Percentiles rank a stretch among this genome's conserved stretches.
phyloP scores from a whole-genome alignment of 2,113 vertebrate species.

The Bos indicus region DNA sequence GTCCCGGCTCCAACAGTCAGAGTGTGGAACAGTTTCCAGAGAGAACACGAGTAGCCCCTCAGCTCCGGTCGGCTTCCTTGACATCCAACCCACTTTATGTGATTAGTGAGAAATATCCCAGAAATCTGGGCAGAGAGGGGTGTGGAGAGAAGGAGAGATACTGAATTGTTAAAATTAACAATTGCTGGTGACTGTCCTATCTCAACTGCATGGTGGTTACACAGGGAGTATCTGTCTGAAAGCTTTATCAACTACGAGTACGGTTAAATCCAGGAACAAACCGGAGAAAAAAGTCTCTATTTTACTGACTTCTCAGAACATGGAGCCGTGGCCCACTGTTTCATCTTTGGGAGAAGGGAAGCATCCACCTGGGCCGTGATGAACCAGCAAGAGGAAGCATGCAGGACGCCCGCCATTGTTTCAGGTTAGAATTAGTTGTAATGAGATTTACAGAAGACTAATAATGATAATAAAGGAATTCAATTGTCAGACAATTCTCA shows the following conservation, averaged over 20 bases:
- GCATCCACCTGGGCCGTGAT: fast-evolving
- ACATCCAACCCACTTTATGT: conserved; percentile 90
- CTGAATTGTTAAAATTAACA: background rate
- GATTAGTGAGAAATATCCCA: conserved; percentile 87
- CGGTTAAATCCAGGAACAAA: background rate
- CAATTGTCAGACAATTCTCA: fast-evolving
- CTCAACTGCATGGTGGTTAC: fast-evolving
- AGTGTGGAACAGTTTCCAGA: conserved; percentile 95
- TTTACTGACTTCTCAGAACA: fast-evolving
- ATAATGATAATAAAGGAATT: too few species aligned
- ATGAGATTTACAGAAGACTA: background rate
- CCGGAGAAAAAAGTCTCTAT: fast-evolving
- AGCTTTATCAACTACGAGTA: fast-evolving
- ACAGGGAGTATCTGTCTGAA: fast-evolving
- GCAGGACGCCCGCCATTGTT: background rate
- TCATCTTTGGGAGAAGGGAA: fast-evolving
- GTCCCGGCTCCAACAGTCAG: conserved; percentile 85
- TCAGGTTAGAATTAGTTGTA: background rate
- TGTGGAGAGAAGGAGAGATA: fast-evolving
- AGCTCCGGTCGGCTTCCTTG: conserved; percentile 90
- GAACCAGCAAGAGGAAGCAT: fast-evolving
- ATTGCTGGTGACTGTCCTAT: fast-evolving
- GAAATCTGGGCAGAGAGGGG: conserved; percentile 86
- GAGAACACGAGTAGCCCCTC: conserved; percentile 92
- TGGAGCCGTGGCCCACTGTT: fast-evolving